These are phyloP conservation scores for Drosophila atripex DNA, from an alignment of 2,888 invertebrate genomes.

Conservation along the genomic window DNA sequence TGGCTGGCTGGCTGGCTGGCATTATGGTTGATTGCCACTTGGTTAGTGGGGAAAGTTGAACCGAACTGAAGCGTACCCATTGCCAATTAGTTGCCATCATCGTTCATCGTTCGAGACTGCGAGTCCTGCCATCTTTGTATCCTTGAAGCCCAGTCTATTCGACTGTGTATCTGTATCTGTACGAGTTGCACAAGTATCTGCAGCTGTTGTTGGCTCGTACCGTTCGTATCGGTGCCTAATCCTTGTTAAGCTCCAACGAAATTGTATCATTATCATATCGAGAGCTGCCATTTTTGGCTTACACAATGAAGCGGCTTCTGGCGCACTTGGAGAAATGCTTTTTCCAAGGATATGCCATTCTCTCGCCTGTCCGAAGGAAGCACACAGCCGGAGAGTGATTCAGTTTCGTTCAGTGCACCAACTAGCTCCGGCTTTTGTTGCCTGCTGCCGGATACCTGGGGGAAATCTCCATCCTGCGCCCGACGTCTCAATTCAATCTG, in stretches of 20 bases:
- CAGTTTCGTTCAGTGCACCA: neutral
- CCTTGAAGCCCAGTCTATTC: neutral
- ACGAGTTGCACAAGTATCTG: constrained; percentile 3
- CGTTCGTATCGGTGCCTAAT: constrained; percentile 49
- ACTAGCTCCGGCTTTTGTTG: constrained; percentile 7
- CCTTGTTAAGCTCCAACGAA: constrained; percentile 73
- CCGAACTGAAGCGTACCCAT: constrained; percentile 30
- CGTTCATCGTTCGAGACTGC: constrained; percentile 53
- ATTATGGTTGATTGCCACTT: constrained; percentile 47
- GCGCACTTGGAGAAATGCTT: neutral
- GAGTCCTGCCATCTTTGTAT: neutral
- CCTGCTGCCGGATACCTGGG: constrained; percentile 56
- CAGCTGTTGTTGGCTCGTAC: constrained; percentile 3
- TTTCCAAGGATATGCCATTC: neutral
- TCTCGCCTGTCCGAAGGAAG: too few relatives aligned
- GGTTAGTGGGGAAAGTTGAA: constrained; percentile 11
- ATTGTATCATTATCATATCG: constrained; percentile 78
- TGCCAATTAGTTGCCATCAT: constrained; percentile 75
- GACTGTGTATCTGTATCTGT: neutral
- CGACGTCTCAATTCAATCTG: constrained; percentile 44
- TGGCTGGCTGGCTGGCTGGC: constrained; percentile 18
- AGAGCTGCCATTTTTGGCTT: constrained; percentile 63
- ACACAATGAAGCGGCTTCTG: constrained; percentile 19
- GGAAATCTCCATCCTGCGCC: constrained; percentile 58
- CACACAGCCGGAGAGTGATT: too few relatives aligned